Evolutionary conservation across 2,113 vertebrate genomes (phyloP).

Genomic region (Apteryx mantelli): DNA sequence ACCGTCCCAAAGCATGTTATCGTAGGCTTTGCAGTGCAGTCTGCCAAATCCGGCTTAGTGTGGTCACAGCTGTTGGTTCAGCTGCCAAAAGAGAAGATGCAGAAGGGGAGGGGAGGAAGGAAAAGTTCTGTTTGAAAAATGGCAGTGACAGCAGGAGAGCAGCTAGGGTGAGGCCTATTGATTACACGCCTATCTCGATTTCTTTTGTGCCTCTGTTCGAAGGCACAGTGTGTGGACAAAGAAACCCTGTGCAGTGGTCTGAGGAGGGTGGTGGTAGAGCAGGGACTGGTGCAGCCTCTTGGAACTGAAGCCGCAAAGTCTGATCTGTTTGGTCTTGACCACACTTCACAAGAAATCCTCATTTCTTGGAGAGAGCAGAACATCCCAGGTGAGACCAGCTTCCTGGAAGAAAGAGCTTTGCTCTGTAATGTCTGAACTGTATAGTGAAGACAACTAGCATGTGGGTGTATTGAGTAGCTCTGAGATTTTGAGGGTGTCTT

Average conservation of each 20-base stretch:
- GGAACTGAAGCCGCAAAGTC: neutral
- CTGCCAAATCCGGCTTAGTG: neutral
- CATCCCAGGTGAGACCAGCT: neutral
- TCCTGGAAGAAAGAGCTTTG: neutral
- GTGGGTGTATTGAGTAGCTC: neutral
- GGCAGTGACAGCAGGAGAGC: slow-evolving; percentile 18
- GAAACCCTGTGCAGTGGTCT: neutral
- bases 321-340: neutral
- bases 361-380: neutral
- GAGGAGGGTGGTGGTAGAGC: neutral
- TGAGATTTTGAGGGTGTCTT: neutral
- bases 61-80: neutral
- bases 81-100: neutral
- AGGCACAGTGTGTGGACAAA: neutral
- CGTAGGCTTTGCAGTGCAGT: fast-evolving
- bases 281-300: neutral
- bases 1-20: neutral
- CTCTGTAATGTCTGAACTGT: neutral
- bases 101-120: neutral
- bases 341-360: neutral
- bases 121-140: slow-evolving; percentile 46
- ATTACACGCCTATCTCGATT: neutral
- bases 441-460: neutral
- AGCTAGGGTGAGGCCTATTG: slow-evolving; percentile 8
- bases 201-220: neutral